A percentile compares a stretch with the other conserved stretches of the same genome.
phyloP scores from a whole-genome alignment of 1,140 invertebrate species.

The Sarcophaga peregrina region DNA sequence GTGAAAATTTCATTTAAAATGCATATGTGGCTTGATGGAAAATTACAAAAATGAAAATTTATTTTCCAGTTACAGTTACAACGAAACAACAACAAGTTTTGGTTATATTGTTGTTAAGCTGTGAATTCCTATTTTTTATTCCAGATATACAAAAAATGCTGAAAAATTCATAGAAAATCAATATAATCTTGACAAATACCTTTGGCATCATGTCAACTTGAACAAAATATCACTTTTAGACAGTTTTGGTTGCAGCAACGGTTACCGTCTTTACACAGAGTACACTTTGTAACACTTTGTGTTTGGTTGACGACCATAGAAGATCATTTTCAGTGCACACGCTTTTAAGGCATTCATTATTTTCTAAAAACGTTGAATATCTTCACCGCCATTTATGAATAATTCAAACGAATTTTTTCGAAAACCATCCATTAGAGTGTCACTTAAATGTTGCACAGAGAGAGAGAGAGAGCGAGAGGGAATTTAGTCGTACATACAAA shows the following conservation, averaged over 20 bases:
- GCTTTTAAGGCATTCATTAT: slow-evolving; percentile 33
- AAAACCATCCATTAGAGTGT: no score
- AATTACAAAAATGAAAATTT: no score
- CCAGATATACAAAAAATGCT: neutral
- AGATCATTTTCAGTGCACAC: neutral
- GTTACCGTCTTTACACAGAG: no score
- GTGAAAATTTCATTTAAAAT: slow-evolving; percentile 20
- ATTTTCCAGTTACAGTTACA: no score
- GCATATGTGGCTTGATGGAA: neutral
- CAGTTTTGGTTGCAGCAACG: neutral
- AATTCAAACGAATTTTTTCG: neutral
- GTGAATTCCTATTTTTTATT: no score
- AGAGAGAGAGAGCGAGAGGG: no score
- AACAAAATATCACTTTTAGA: slow-evolving; percentile 23
- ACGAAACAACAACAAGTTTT: no score
- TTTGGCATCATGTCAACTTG: slow-evolving; percentile 20
- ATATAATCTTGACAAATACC: slow-evolving; percentile 31
- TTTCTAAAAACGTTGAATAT: neutral
- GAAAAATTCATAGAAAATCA: neutral
- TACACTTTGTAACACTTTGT: neutral
- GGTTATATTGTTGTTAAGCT: no score
- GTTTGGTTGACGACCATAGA: neutral
- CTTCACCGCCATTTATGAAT: slow-evolving; percentile 9
- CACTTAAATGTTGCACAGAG: no score
- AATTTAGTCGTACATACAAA: no score